These are phyloP conservation scores for Sminthurinus signatus DNA, from an alignment of 1,140 invertebrate species.

Conservation along the genomic window DNA sequence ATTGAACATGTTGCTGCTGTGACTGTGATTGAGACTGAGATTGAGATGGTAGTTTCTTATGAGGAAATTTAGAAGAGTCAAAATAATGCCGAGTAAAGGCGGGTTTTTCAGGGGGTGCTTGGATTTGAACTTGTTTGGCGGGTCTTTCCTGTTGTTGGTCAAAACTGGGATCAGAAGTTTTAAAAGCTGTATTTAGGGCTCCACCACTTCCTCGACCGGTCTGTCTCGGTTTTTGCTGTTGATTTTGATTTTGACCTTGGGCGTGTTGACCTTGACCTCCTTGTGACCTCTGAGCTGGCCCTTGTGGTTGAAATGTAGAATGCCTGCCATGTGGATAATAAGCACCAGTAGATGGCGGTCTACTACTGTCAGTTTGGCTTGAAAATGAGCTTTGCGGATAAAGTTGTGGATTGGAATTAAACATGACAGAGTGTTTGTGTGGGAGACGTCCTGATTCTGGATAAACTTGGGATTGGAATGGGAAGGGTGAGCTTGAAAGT, in stretches of 20 bases:
- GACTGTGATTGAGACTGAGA: too few relatives aligned
- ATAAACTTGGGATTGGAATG: not conserved
- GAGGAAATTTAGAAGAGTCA: slow-evolving; percentile 36
- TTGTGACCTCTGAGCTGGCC: too few relatives aligned
- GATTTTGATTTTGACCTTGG: not conserved
- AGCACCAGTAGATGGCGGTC: not conserved
- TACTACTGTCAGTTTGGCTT: not conserved
- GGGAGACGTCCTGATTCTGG: not conserved
- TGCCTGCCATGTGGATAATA: slow-evolving; percentile 9
- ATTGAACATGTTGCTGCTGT: slow-evolving; percentile 2
- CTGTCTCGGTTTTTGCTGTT: not conserved
- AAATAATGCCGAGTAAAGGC: slow-evolving; percentile 40
- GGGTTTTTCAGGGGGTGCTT: slow-evolving; percentile 24
- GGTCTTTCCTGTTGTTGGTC: not conserved
- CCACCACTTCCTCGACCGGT: not conserved
- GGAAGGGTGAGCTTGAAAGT: slow-evolving; percentile 3
- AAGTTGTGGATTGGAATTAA: slow-evolving; percentile 37
- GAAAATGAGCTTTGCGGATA: slow-evolving; percentile 17
- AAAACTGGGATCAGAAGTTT: too few relatives aligned
- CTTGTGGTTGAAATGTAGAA: not conserved
- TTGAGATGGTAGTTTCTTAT: too few relatives aligned
- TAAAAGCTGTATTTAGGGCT: not conserved
- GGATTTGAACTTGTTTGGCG: not conserved
- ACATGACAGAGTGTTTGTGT: slow-evolving; percentile 35
- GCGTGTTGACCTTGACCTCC: not conserved